phyloP scores from a whole-genome alignment of 2,888 invertebrate species.

The Drosophila lacicola region DNA sequence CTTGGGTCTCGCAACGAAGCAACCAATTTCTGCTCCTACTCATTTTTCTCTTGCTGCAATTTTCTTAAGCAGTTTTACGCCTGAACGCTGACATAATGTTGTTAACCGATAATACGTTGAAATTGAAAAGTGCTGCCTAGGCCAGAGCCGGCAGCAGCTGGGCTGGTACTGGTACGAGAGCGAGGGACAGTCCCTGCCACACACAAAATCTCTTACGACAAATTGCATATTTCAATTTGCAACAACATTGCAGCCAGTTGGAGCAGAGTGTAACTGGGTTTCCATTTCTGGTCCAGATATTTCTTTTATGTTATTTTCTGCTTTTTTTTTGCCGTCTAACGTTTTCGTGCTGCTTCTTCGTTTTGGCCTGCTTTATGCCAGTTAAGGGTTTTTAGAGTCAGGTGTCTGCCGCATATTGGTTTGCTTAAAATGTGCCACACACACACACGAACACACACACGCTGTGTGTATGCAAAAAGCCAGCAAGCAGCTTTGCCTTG shows the following conservation, averaged over 20 bases:
- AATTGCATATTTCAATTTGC: slow-evolving; percentile 81
- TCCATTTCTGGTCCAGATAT: slow-evolving; percentile 55
- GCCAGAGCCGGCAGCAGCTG: slow-evolving; percentile 9
- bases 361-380: slow-evolving; percentile 37
- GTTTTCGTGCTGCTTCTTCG: slow-evolving; percentile 10
- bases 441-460: slow-evolving; percentile 4
- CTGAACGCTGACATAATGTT: slow-evolving; percentile 81
- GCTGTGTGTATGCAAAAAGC: slow-evolving; percentile 52
- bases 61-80: slow-evolving; percentile 83
- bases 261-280: slow-evolving; percentile 31
- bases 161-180: slow-evolving; percentile 12
- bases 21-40: slow-evolving; percentile 50
- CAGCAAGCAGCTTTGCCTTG: slow-evolving; percentile 44
- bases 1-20: slow-evolving; percentile 10
- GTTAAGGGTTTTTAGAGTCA: slow-evolving; percentile 62
- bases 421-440: slow-evolving; percentile 64
- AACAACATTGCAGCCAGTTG: slow-evolving; percentile 66
- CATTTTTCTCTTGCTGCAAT: slow-evolving; percentile 62
- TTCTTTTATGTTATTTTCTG: slow-evolving; percentile 24
- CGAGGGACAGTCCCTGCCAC: slow-evolving; percentile 46
- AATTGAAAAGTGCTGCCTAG: slow-evolving; percentile 62
- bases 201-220: slow-evolving; percentile 79
- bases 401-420: slow-evolving; percentile 76
- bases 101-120: slow-evolving; percentile 82
- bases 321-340: background rate